A percentile compares a stretch with the other conserved stretches of the same genome.
phyloP scores from a whole-genome alignment of 2,888 invertebrate genomes.

The Tetranychus piercei region DNA sequence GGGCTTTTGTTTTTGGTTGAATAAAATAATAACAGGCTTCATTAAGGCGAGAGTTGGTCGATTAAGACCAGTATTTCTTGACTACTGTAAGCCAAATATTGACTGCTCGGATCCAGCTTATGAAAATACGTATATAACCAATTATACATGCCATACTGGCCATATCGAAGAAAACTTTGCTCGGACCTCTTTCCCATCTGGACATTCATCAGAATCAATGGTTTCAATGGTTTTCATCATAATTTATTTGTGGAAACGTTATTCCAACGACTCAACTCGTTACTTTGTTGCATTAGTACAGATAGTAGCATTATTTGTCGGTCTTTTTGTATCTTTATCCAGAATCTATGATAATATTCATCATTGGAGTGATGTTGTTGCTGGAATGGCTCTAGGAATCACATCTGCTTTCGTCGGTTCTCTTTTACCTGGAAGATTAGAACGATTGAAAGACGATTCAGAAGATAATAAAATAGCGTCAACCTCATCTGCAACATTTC shows the following conservation, averaged over 20 bases:
- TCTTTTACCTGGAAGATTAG: neutral
- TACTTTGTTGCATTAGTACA: neutral
- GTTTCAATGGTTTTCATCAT: constrained; percentile 3
- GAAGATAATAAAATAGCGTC: neutral
- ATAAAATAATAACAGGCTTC: neutral
- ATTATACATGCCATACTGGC: neutral
- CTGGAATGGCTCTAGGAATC: neutral
- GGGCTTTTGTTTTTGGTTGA: neutral
- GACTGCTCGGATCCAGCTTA: neutral
- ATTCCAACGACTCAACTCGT: neutral
- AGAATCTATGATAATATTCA: constrained; percentile 4
- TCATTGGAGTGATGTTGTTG: constrained; percentile 9
- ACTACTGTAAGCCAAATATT: neutral
- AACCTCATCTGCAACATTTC: neutral
- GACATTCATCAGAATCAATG: constrained; percentile 4
- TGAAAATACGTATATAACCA: neutral
- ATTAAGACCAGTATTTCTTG: constrained; percentile 5
- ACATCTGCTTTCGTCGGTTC: neutral
- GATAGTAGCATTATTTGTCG: neutral
- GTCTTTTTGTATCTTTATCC: neutral
- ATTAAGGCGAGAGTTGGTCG: constrained; percentile 5
- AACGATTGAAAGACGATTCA: neutral
- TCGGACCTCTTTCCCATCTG: constrained; percentile 3
- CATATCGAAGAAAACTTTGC: neutral
- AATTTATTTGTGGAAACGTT: neutral